Conservation (phyloP, 2,888 invertebrate genomes). For the Lasioglossum pauxillum region DNA sequence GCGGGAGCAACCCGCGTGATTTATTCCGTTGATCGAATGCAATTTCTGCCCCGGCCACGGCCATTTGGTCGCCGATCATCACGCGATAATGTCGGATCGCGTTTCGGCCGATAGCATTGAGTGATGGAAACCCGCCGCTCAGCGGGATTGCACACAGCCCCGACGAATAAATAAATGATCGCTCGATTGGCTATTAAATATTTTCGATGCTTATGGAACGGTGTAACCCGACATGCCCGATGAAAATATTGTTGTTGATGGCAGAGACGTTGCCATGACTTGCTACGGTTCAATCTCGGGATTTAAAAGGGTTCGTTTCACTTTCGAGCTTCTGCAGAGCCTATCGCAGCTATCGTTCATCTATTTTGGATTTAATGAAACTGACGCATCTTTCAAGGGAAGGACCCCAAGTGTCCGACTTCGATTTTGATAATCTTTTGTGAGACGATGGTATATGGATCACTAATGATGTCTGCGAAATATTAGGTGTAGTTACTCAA, state of each 20-base stretch:
- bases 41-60: neutral
- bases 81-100: slow-evolving; percentile 13
- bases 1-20: slow-evolving; percentile 7
- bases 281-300: neutral
- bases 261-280: neutral
- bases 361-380: neutral
- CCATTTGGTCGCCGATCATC: slow-evolving; percentile 6
- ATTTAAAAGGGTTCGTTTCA: neutral
- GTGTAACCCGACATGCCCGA: neutral
- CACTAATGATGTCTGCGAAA: no score
- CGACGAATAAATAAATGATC: slow-evolving; percentile 4
- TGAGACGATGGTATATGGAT: no score
- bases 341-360: neutral
- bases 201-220: neutral
- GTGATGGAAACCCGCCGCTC: slow-evolving; percentile 13
- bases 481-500: no score
- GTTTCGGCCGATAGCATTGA: slow-evolving; percentile 8
- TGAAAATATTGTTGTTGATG: neutral
- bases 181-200: neutral
- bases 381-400: no score
- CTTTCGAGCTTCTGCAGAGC: neutral
- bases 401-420: no score
- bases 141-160: neutral
- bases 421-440: no score
- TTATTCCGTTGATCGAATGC: slow-evolving; percentile 13